These are phyloP conservation scores for Aspidapion aeneum DNA, from an alignment of 2,888 invertebrate genomes.

Conservation along the genomic window DNA sequence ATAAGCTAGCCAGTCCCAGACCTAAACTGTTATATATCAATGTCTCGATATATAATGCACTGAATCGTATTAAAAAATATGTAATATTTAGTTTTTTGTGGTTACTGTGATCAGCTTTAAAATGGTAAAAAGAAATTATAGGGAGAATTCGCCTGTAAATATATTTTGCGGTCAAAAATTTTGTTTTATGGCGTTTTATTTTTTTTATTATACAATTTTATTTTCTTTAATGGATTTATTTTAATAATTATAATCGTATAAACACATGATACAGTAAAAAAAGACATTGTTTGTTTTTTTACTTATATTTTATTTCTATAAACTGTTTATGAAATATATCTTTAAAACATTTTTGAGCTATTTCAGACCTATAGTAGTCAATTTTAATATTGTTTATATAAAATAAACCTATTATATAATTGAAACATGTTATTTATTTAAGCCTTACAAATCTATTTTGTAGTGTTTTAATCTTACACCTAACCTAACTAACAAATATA, in stretches of 20 bases:
- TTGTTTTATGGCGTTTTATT: slow-evolving; percentile 38
- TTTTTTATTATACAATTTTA: slow-evolving; percentile 40
- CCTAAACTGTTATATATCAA: slow-evolving; percentile 41
- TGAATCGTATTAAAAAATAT: slow-evolving; percentile 46
- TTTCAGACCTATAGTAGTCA: slow-evolving; percentile 44
- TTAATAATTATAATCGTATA: slow-evolving; percentile 40
- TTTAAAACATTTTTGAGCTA: slow-evolving; percentile 38
- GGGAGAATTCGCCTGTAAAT: slow-evolving; percentile 49
- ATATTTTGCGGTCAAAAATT: slow-evolving; percentile 43
- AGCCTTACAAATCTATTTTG: no score
- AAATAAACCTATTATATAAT: slow-evolving; percentile 46
- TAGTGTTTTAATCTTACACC: no score
- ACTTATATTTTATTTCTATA: slow-evolving; percentile 28
- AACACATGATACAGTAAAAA: slow-evolving; percentile 43
- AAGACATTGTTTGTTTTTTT: slow-evolving; percentile 41
- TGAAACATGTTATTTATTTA: slow-evolving; percentile 19
- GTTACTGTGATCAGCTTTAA: slow-evolving; percentile 49
- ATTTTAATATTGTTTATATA: slow-evolving; percentile 48
- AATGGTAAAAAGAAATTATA: slow-evolving; percentile 45
- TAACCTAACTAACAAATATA: no score
- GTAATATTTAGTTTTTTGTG: slow-evolving; percentile 47
- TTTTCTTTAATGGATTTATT: slow-evolving; percentile 43
- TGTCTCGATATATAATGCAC: slow-evolving; percentile 46
- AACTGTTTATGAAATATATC: slow-evolving; percentile 17
- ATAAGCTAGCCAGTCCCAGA: slow-evolving; percentile 1